Evolutionary conservation across 1,140 invertebrate species (phyloP), one percentile per base, ranked within the genome.

Genomic region (Pissodes strobi): DNA sequence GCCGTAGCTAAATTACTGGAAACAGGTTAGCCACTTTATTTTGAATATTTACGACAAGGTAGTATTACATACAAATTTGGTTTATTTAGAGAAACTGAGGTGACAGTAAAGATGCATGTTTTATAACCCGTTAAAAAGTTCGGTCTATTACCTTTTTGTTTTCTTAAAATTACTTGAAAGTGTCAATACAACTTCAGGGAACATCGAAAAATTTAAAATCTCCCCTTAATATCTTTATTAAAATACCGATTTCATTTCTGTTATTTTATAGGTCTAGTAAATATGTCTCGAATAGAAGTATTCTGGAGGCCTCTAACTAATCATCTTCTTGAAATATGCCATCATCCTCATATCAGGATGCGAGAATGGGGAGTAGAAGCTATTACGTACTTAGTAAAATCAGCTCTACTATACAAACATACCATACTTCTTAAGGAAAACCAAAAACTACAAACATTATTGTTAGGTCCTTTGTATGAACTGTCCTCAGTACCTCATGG

Each of bases 321-420:
- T 78, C 96, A 99, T 82, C 81, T 99, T 17, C 76, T 98, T 13
- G 94, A 98, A 82, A 94, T 97, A 22, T 98, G 95, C 76, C 92
- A 94, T 74, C 96, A 99, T 83, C 92, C 95, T 0, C 94, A 98
- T 72, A 90, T 93, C 55, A 84, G 92, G 60, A 95, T 99, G 92
- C 83, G 97, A 25, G 94, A 96, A 79, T 99, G 96, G 95, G 96
- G 95, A 4, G 94, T 97, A 0, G 94, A 98, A 80, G 95, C 96
- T 1, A 88, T 99, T 13, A 98, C 96, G 0, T 94, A 93, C 74
- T 81, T 99, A 15, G 94, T 98, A 0, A 93, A 94, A 80, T 89
- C 92, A 0, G 94, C 94, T n/a, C 83, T 98, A 39, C 88, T 91
- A 65, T 88, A 90, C 70, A 92, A 94, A 80, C 92, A 94, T 78